Evolutionary conservation across 2,113 vertebrate genomes (phyloP), one percentile per base, ranked within the genome.

Genomic region (Bambusicola thoracicus): DNA sequence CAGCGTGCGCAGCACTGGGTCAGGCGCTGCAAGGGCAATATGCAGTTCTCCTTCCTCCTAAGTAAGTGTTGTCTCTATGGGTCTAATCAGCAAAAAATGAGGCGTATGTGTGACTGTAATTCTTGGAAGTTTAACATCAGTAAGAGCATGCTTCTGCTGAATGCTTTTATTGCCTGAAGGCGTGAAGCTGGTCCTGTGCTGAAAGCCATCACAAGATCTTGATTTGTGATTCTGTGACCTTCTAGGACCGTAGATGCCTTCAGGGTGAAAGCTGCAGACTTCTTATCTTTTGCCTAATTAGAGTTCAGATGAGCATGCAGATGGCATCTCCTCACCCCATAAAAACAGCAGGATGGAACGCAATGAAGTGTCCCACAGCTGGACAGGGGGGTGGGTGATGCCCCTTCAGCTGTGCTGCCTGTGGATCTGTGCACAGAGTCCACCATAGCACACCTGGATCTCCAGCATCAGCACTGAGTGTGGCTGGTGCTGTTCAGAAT

Each of bases 361-460:
- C 19, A 72, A 19, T 1, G 1, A 34, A 9, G 6, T 41, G 51
- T 59, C 21, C 6, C 49, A 72, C 34, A 56, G 41, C 12, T 2
- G 3, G 62, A 36, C 16, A 87, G 43, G n/a, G 0, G 3, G 11
- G 5, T 55, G 27, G 27, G 30, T 63, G 44, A 48, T 62, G 12
- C 13, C 2, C 5, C 29, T 17, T 87, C 58, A 58, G 25, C 13
- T 0, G 0, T 13, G 66, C 59, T 81, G 34, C 14, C 40, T 4
- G 1, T 1, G 0, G 40, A 61, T 17, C 34, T 25, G 30, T 32
- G 40, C 1, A 0, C 21, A 38, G 43, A 24, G 65, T 22, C 58
- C 51, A 22, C 30, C 1, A 0, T 2, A 40, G 36, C 25, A 40
- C 10, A 13, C 4, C 41, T 30, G 17, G 9, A 21, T 48, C 36